Conservation (phyloP, 1,140 invertebrate species). For the Solenopsis invicta region DNA sequence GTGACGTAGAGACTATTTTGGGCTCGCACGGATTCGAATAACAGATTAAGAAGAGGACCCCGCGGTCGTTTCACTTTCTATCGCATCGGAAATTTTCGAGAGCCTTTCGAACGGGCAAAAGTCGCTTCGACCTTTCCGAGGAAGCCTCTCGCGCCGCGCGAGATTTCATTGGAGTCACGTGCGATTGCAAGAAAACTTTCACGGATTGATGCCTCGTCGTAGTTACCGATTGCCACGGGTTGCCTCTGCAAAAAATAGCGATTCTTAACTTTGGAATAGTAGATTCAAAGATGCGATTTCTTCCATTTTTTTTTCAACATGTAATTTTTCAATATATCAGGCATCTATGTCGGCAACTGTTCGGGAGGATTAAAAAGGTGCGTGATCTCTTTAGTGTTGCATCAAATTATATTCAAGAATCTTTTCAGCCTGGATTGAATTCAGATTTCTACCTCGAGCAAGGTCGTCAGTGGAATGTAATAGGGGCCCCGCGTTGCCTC, state of each 20-base stretch:
- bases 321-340: background rate
- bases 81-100: constrained; percentile 15
- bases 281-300: background rate
- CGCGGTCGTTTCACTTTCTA: constrained; percentile 40
- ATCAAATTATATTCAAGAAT: background rate
- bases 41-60: constrained; percentile 20
- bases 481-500: background rate
- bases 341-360: background rate
- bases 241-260: background rate
- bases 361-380: background rate
- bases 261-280: background rate
- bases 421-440: background rate
- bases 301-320: background rate
- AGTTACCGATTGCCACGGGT: background rate
- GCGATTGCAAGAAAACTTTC: constrained; percentile 48
- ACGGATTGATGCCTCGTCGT: constrained; percentile 25
- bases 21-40: constrained; percentile 45
- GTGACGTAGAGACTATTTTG: constrained; percentile 40
- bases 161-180: constrained; percentile 44
- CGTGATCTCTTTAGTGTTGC: background rate
- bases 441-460: background rate
- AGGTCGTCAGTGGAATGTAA: background rate
- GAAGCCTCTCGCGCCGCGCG: constrained; percentile 2
- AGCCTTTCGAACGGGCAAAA: constrained; percentile 15
- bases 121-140: constrained; percentile 41